These are phyloP conservation scores for Microcebus murinus DNA, from an alignment of 2,113 vertebrate species.

Conservation along the genomic window DNA sequence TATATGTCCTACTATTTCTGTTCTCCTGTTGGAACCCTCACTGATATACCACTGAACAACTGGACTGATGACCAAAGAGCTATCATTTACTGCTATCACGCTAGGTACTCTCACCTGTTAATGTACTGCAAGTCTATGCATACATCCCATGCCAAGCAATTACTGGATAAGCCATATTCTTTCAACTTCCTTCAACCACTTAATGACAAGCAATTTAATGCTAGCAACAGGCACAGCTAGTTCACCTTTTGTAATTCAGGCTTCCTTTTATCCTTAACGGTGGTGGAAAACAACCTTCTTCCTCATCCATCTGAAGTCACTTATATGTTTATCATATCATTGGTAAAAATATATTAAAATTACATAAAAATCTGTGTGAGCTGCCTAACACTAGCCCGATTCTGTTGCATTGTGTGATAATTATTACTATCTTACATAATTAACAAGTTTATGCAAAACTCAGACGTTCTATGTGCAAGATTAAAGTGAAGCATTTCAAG, in stretches of 20 bases:
- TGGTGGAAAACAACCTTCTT: background rate
- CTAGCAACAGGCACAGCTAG: background rate
- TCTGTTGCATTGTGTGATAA: background rate
- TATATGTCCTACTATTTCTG: background rate
- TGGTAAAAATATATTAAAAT: background rate
- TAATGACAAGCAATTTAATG: background rate
- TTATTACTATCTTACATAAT: slow-evolving; percentile 63
- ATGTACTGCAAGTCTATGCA: too few species aligned
- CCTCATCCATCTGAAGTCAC: background rate
- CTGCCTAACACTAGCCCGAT: background rate
- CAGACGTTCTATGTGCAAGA: slow-evolving; percentile 43
- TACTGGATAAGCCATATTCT: background rate
- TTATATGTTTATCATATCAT: background rate
- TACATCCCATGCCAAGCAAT: background rate
- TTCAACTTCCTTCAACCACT: background rate
- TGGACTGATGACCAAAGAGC: background rate
- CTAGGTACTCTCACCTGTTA: background rate
- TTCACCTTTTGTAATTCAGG: background rate
- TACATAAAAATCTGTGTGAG: background rate
- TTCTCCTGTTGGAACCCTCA: background rate
- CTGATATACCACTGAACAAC: background rate
- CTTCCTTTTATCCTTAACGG: background rate
- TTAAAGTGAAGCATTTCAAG: slow-evolving; percentile 60
- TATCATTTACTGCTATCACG: background rate
- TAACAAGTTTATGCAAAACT: slow-evolving; percentile 55